A percentile compares a stretch with the other conserved stretches of the same genome.
phyloP scores from a whole-genome alignment of 2,113 vertebrate genomes.

The Gymnocephalus cernua region DNA sequence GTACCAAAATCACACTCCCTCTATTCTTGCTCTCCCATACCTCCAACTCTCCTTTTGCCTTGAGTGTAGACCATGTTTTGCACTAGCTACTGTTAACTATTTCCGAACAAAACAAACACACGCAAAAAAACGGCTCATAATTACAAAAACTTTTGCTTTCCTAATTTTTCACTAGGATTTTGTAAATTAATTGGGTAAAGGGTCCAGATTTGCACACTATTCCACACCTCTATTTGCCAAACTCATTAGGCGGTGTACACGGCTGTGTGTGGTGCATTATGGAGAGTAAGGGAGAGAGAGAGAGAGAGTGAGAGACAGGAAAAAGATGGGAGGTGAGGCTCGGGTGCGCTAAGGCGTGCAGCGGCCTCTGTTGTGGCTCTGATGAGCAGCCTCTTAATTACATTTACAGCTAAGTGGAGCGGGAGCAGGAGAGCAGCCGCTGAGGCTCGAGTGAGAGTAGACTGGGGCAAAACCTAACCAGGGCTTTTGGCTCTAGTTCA shows the following conservation, averaged over 20 bases:
- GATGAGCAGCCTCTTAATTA: constrained; percentile 82
- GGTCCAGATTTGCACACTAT: constrained; percentile 55
- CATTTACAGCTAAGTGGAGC: constrained; percentile 81
- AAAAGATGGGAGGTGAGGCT: constrained; percentile 58
- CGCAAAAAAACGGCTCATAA: constrained; percentile 26
- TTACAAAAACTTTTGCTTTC: constrained; percentile 58
- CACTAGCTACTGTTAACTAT: constrained; percentile 21
- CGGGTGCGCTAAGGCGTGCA: constrained; percentile 64
- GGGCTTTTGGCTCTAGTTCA: constrained; percentile 60
- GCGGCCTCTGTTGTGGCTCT: constrained; percentile 67
- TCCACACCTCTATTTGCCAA: constrained; percentile 67
- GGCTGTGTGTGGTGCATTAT: constrained; percentile 40
- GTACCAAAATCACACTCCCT: constrained; percentile 52
- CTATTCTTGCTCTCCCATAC: constrained; percentile 1
- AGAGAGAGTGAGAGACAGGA: constrained; percentile 22
- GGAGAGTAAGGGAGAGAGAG: constrained; percentile 32
- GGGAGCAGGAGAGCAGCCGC: constrained; percentile 70
- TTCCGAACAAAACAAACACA: constrained; percentile 11
- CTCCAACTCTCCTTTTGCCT: constrained; percentile 4
- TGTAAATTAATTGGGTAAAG: constrained; percentile 65
- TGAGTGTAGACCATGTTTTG: constrained; percentile 4
- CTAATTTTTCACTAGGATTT: constrained; percentile 53
- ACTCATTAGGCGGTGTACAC: constrained; percentile 62
- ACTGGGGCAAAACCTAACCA: constrained; percentile 61
- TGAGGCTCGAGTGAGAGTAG: constrained; percentile 62